Evolutionary conservation across 2,888 invertebrate species (phyloP).

Genomic region (Philereme transversata): DNA sequence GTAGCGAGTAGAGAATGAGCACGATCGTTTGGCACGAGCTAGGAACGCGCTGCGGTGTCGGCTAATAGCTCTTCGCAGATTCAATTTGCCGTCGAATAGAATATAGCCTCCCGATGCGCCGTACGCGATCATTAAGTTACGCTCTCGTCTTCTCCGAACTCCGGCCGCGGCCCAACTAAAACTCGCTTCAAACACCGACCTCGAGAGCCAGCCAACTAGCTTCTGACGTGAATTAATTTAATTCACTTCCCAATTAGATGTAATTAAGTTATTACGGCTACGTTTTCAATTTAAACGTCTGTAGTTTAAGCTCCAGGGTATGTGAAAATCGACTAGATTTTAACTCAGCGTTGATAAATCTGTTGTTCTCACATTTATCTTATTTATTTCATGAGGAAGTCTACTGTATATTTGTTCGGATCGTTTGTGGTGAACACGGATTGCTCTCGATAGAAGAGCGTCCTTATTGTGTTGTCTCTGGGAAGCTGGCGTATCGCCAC

Average conservation of each 20-base stretch:
- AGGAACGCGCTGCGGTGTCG: slow-evolving; percentile 68
- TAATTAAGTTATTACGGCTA: slow-evolving; percentile 43
- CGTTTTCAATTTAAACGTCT: slow-evolving; percentile 34
- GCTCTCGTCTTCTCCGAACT: slow-evolving; percentile 55
- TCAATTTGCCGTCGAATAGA: slow-evolving; percentile 79
- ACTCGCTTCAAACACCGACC: slow-evolving; percentile 62
- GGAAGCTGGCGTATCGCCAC: slow-evolving; percentile 71
- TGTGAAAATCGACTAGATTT: slow-evolving; percentile 7
- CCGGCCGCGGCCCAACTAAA: slow-evolving; percentile 53
- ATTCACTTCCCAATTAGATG: slow-evolving; percentile 43
- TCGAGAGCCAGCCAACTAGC: slow-evolving; percentile 47
- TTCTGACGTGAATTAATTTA: slow-evolving; percentile 51
- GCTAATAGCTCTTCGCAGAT: slow-evolving; percentile 81
- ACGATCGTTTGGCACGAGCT: slow-evolving; percentile 69
- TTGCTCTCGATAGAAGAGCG: slow-evolving; percentile 70
- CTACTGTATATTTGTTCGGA: slow-evolving; percentile 42
- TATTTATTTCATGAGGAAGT: slow-evolving; percentile 19
- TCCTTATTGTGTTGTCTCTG: slow-evolving; percentile 77
- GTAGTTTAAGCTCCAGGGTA: slow-evolving; percentile 10
- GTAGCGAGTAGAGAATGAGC: slow-evolving; percentile 57
- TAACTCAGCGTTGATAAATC: slow-evolving; percentile 12
- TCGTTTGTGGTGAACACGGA: slow-evolving; percentile 69
- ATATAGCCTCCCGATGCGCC: slow-evolving; percentile 72
- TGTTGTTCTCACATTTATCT: slow-evolving; percentile 14
- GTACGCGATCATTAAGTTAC: slow-evolving; percentile 77